Evolutionary conservation across 2,888 invertebrate species (phyloP).

Genomic region (Labia minor): DNA sequence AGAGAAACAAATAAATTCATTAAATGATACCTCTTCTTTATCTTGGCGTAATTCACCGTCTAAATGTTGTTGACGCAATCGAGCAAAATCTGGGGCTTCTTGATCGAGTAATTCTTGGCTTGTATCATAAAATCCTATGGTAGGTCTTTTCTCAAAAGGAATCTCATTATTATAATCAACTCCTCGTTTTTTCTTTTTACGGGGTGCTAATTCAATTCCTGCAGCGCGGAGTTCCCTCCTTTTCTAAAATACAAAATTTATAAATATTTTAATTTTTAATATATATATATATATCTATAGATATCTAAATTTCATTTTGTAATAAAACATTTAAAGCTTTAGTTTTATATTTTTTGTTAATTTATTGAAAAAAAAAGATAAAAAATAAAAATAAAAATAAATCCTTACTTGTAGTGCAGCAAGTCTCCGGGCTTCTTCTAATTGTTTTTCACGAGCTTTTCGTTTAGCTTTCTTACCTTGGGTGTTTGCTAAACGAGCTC

Average conservation of each 20-base stretch:
- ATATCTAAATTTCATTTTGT: background rate
- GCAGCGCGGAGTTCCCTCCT: conserved; percentile 94
- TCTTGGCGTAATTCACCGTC: conserved; percentile 86
- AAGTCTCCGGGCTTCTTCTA: conserved; percentile 92
- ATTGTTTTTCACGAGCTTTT: conserved; percentile 93
- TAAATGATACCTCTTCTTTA: conserved; percentile 63
- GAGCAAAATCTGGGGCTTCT: conserved; percentile 77
- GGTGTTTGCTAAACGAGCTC: conserved; percentile 96
- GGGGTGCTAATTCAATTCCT: conserved; percentile 57
- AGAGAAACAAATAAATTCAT: conserved; percentile 17
- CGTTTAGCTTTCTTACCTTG: conserved; percentile 90
- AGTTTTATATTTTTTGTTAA: no score
- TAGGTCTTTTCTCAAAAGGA: conserved; percentile 92
- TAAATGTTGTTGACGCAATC: conserved; percentile 80
- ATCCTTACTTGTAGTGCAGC: conserved; percentile 77
- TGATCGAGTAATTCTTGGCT: conserved; percentile 79
- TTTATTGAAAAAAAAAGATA: no score
- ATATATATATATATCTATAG: no score
- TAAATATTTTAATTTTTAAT: background rate
- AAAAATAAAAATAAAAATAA: no score
- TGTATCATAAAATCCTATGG: conserved; percentile 91
- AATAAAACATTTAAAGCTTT: no score
- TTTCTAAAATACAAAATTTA: conserved; percentile 43
- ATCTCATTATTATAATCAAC: conserved; percentile 97
- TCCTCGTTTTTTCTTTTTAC: conserved; percentile 54